These are phyloP conservation scores for Drosophila jambulina DNA, from an alignment of 1,140 invertebrate species.

Conservation along the genomic window DNA sequence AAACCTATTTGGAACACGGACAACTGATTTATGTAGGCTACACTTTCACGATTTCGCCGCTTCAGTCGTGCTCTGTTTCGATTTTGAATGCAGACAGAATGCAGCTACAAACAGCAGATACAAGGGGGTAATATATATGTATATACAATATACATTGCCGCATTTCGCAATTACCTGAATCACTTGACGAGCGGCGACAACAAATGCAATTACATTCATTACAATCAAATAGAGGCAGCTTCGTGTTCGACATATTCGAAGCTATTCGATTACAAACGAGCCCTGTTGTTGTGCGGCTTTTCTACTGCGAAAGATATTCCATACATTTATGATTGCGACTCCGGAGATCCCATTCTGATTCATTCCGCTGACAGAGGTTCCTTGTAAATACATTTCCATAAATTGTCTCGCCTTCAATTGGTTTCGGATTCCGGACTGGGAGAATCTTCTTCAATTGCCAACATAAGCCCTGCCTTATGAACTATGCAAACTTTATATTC, in stretches of 20 bases:
- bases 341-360: slow-evolving; percentile 17
- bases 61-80: slow-evolving; percentile 35
- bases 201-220: slow-evolving; percentile 27
- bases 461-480: slow-evolving; percentile 20
- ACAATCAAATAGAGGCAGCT: slow-evolving; percentile 46
- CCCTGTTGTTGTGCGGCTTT: slow-evolving; percentile 8
- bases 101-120: not conserved
- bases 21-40: not conserved
- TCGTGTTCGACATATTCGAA: slow-evolving; percentile 62
- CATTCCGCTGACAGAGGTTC: slow-evolving; percentile 13
- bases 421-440: slow-evolving; percentile 1
- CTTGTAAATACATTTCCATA: slow-evolving; percentile 48
- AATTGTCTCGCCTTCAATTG: slow-evolving; percentile 27
- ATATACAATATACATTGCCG: slow-evolving; percentile 21
- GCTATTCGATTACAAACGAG: slow-evolving; percentile 40
- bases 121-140: not conserved
- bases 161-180: slow-evolving; percentile 51
- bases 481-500: slow-evolving; percentile 33
- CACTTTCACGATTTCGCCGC: slow-evolving; percentile 35
- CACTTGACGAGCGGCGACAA: slow-evolving; percentile 38
- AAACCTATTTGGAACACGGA: slow-evolving; percentile 3
- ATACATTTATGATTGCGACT: slow-evolving; percentile 11
- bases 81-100: slow-evolving; percentile 38
- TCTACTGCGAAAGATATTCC: slow-evolving; percentile 11
- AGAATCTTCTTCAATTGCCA: slow-evolving; percentile 21